Evolutionary conservation across 2,888 invertebrate species (phyloP).

Genomic region (Sarcophaga variegata): DNA sequence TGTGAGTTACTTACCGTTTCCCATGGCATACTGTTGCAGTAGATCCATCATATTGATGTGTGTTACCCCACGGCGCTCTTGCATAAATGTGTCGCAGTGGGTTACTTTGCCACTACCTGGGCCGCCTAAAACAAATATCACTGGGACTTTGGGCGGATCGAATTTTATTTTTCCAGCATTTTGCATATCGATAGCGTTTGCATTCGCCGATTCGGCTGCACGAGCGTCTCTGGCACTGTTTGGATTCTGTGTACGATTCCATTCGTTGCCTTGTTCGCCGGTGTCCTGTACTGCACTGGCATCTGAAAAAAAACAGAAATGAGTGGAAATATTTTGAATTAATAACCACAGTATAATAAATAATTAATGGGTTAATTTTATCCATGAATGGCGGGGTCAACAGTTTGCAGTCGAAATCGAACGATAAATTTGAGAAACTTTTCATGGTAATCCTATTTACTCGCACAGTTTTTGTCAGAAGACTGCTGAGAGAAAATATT

Average conservation of each 20-base stretch:
- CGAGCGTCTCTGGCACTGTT: slow-evolving; percentile 73
- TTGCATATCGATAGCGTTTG: slow-evolving; percentile 88
- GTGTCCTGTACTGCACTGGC: slow-evolving; percentile 89
- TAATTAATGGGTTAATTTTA: too few species aligned
- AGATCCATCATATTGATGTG: slow-evolving; percentile 97
- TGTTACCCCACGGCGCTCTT: slow-evolving; percentile 91
- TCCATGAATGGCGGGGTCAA: too few species aligned
- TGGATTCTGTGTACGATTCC: slow-evolving; percentile 80
- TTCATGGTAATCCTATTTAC: too few species aligned
- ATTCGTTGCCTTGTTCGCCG: slow-evolving; percentile 84
- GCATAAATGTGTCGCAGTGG: slow-evolving; percentile 95
- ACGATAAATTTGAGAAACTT: too few species aligned
- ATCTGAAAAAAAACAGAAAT: slow-evolving; percentile 74
- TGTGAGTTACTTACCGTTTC: slow-evolving; percentile 86
- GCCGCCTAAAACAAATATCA: slow-evolving; percentile 95
- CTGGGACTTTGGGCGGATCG: slow-evolving; percentile 92
- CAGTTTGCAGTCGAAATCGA: too few species aligned
- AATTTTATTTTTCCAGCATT: slow-evolving; percentile 91
- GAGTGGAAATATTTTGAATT: not conserved
- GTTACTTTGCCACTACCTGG: slow-evolving; percentile 99
- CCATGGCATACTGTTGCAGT: slow-evolving; percentile 93
- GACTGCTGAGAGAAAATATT: too few species aligned
- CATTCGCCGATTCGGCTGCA: slow-evolving; percentile 83
- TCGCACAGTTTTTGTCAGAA: too few species aligned
- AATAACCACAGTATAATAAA: too few species aligned